Base-by-base conservation (phyloP, 2,797 vertebrate species). In the Sebastes dallii region DNA sequence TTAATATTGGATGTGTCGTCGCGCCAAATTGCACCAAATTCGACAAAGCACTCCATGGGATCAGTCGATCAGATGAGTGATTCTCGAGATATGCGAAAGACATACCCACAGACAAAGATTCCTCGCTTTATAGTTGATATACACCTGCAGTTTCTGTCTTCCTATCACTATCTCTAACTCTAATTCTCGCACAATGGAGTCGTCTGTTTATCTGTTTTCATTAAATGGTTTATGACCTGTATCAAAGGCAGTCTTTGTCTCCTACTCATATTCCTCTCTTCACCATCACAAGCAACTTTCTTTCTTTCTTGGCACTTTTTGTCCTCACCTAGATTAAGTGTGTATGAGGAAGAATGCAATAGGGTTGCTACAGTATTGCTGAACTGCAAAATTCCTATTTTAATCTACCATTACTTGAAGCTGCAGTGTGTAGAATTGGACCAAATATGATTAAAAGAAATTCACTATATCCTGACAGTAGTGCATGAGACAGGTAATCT, bases 171-270 rank as follows among this genome's bases (percentile, higher is more conserved):
- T 29, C 18, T 24, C 8, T 50, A 11, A 10, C 22, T 34, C 11
- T 70, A 25, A 22, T 16, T 77, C 8, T 68, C 0, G 20, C 30
- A 69, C 58, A 62, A 16, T 71, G 27, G n/a, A 82, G 59, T 39
- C 0, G 36, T 42, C 73, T 81, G 58, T 85, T 87, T 55, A 22
- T 80, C 62, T 80, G 62, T 55, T 82, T 55, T 75, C 73, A 66
- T 62, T 84, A 59, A 91, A 86, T 89, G 86, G 75, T 75, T 81
- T 78, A 84, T 89, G 89, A 91, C 88, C 84, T 82, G 85, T 73
- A 60, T 75, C 72, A 69, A 36, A 77, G 77, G 24, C 32, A n/a
- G 34, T 64, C 70, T 72, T 70, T 64, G 61, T 81, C 12, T 69
- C n/a, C 27, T 66, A 32, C 69, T 75, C 22, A 11, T 39, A 36